Percentiles rank a stretch among this genome's conserved stretches.
phyloP scores from a whole-genome alignment of 2,888 invertebrate genomes.

The Hipparchia sbordonii region DNA sequence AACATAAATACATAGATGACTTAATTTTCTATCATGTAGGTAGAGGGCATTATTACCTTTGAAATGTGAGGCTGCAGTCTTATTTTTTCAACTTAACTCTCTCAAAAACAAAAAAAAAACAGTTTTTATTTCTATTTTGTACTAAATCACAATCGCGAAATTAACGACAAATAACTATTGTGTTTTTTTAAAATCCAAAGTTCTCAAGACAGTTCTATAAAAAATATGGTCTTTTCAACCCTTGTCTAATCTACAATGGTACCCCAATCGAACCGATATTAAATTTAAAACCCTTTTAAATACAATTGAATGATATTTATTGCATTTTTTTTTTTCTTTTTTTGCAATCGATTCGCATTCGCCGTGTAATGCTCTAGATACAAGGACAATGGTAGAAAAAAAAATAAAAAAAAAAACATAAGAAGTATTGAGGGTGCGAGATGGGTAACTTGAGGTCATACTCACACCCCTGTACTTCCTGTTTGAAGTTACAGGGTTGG shows the following conservation, averaged over 20 bases:
- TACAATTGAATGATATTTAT: constrained; percentile 81
- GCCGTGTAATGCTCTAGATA: constrained; percentile 74
- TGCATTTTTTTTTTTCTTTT: constrained; percentile 65
- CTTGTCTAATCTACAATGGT: constrained; percentile 55
- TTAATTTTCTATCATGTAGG: too few species aligned
- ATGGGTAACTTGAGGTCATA: constrained; percentile 82
- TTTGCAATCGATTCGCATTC: constrained; percentile 55
- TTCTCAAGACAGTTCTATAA: constrained; percentile 53
- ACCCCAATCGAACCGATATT: constrained; percentile 75
- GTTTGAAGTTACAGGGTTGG: constrained; percentile 62
- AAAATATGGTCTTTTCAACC: constrained; percentile 47
- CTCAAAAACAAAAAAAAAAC: not conserved
- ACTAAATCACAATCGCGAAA: constrained; percentile 40
- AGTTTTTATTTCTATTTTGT: not conserved
- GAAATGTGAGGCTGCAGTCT: not conserved
- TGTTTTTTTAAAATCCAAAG: constrained; percentile 32
- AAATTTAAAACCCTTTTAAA: constrained; percentile 80
- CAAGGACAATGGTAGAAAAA: constrained; percentile 53
- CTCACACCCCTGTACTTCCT: constrained; percentile 82
- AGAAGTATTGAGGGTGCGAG: constrained; percentile 62
- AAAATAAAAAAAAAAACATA: constrained; percentile 46
- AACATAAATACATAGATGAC: too few species aligned
- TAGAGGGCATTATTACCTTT: too few species aligned
- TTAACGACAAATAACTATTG: constrained; percentile 48
- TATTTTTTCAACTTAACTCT: not conserved